Evolutionary conservation across 1,140 invertebrate genomes (phyloP).

Genomic region (Calycopis cecrops): DNA sequence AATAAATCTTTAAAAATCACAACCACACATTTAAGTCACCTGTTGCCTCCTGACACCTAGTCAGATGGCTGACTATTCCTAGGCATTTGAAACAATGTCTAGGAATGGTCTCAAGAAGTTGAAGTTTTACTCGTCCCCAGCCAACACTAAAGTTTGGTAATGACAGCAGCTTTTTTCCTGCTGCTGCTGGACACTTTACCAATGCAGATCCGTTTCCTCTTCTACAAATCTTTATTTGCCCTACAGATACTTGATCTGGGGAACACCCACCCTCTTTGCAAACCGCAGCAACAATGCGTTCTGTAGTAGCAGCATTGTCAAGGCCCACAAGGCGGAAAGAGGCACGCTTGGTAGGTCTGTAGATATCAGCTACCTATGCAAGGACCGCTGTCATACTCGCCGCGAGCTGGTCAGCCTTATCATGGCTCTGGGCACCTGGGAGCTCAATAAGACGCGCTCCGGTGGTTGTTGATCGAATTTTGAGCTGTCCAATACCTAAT

Average conservation of each 20-base stretch:
- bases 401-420: slow-evolving; percentile 25
- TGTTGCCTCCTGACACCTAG: no score
- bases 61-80: no score
- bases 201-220: slow-evolving; percentile 10
- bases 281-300: slow-evolving; percentile 18
- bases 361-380: background rate
- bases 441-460: slow-evolving; percentile 28
- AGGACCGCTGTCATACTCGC: slow-evolving; percentile 7
- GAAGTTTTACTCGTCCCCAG: slow-evolving; percentile 15
- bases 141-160: slow-evolving; percentile 23
- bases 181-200: background rate
- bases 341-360: slow-evolving; percentile 15
- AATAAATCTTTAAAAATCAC: no score
- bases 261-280: slow-evolving; percentile 13
- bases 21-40: no score
- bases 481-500: background rate
- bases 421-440: background rate
- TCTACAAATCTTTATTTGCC: background rate
- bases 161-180: no score
- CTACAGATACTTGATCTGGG: slow-evolving; percentile 12
- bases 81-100: slow-evolving; percentile 27
- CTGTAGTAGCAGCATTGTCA: slow-evolving; percentile 11
- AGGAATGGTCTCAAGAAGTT: slow-evolving; percentile 7
- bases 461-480: slow-evolving; percentile 8
- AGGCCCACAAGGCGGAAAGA: slow-evolving; percentile 5